A percentile compares a stretch with the other conserved stretches of the same genome.
Evolutionary conservation across 2,888 invertebrate genomes (phyloP).

Genomic region (Eubasilissa splendida): DNA sequence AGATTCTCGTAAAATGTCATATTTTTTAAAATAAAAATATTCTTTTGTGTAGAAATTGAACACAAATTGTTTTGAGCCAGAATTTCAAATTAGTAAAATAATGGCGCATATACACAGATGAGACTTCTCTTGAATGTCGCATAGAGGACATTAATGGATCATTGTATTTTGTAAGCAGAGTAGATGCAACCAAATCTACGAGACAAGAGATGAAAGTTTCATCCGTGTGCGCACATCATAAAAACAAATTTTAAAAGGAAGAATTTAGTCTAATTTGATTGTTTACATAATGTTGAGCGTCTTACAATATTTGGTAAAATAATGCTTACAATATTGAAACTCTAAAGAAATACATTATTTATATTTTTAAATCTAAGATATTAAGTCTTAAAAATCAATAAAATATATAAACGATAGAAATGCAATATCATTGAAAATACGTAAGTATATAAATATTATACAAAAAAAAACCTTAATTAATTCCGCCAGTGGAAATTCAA

Average conservation of each 20-base stretch:
- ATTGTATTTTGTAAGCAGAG: no score
- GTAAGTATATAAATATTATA: not conserved
- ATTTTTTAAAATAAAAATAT: not conserved
- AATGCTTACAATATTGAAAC: not conserved
- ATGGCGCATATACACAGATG: not conserved
- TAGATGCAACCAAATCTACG: no score
- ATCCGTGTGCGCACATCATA: not conserved
- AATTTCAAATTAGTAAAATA: not conserved
- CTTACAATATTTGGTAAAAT: not conserved
- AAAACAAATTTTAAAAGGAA: slow-evolving; percentile 12
- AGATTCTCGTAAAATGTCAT: not conserved
- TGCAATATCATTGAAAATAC: not conserved
- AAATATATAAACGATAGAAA: not conserved
- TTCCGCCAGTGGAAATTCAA: not conserved
- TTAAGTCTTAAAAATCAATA: not conserved
- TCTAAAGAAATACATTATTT: not conserved
- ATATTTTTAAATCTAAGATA: not conserved
- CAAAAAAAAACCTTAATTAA: not conserved
- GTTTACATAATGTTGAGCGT: slow-evolving; percentile 14
- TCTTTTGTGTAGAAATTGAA: slow-evolving; percentile 16
- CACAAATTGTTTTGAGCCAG: slow-evolving; percentile 30
- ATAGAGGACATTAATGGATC: no score
- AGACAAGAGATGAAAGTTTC: no score
- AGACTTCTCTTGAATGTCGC: no score
- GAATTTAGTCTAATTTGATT: not conserved